Evolutionary conservation across 2,888 invertebrate species (phyloP).

Genomic region (Lacanobia wlatinum): DNA sequence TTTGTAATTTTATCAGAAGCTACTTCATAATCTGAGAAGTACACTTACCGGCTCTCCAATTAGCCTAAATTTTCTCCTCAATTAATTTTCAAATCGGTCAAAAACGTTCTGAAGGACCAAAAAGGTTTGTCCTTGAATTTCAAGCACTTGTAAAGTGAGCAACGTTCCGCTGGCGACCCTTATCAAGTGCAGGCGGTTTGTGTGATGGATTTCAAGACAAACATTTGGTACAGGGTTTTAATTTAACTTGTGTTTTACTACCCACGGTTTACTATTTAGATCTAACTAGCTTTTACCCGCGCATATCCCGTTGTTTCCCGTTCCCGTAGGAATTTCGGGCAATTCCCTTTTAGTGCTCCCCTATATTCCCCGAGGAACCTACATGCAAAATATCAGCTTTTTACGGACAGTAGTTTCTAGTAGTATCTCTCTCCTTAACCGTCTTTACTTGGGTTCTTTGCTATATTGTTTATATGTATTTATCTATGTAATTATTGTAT

Average conservation of each 20-base stretch:
- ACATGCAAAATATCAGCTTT: no score
- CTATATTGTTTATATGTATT: no score
- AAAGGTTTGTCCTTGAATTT: conserved; percentile 50
- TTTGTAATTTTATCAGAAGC: not conserved
- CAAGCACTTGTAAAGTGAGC: conserved; percentile 46
- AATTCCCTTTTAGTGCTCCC: no score
- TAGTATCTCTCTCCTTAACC: no score
- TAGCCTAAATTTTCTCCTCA: conserved; percentile 39
- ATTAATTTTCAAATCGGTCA: conserved; percentile 48
- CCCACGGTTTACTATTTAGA: no score
- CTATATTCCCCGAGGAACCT: no score
- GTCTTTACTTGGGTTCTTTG: no score
- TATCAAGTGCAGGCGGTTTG: conserved; percentile 56
- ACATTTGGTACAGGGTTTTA: conserved; percentile 32
- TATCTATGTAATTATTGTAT: no score
- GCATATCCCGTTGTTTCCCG: no score
- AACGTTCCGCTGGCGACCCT: conserved; percentile 47
- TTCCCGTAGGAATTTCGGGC: no score
- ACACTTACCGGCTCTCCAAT: conserved; percentile 30
- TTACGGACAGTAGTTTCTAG: no score
- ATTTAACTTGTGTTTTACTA: conserved; percentile 32
- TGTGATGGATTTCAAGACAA: conserved; percentile 54
- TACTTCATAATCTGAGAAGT: not conserved
- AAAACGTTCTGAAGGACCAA: conserved; percentile 39
- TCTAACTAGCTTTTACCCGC: no score